Base-by-base conservation (phyloP, 2,113 vertebrate species). In the Catharus bicknelli region DNA sequence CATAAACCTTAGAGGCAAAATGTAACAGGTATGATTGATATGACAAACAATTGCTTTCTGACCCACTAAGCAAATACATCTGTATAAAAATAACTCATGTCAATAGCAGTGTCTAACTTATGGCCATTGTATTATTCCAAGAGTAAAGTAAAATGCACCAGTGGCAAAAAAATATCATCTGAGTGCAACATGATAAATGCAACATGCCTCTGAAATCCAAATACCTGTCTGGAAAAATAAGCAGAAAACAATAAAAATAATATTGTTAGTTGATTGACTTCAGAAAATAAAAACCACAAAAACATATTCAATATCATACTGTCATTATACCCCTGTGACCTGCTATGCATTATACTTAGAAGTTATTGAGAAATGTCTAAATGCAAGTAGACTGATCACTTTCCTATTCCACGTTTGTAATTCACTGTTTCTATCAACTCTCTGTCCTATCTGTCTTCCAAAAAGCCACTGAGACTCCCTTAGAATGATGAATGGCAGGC, bases 21-120 rank as follows among this genome's bases (percentile, higher is more conserved):
- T 64, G 16, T 30, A 86, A 36, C 27, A 67, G 21, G 15, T 58
- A 77, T 66, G 45, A 90, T 53, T 83, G 18, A 90, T 90, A 34
- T n/a, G 18, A 67, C 81, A 90, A 91, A 83, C 19, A 86, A 68
- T 66, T 84, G 10, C 7, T 92, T 90, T 96, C 62, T 90, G 76
- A 91, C 16, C 30, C 19, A 93, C 20, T 78, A 45, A 75, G 40
- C 13, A 80, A 90, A 74, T 6, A 68, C 30, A 48, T 54, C 32
- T 78, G 45, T 68, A 73, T 18, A 40, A 92, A 83, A 94, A 75
- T 59, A 74, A 76, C 69, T 91, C 14, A 66, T 51, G 57, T 77
- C 83, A 83, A 64, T 48, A 77, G 36, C 11, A 83, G 17, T 12
- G 7, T 67, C 50, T 40, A 83, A 57, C 3, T 69, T 91, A 29